Evolutionary conservation across 1,140 invertebrate genomes (phyloP).

Genomic region (Sycophaga agraensis): DNA sequence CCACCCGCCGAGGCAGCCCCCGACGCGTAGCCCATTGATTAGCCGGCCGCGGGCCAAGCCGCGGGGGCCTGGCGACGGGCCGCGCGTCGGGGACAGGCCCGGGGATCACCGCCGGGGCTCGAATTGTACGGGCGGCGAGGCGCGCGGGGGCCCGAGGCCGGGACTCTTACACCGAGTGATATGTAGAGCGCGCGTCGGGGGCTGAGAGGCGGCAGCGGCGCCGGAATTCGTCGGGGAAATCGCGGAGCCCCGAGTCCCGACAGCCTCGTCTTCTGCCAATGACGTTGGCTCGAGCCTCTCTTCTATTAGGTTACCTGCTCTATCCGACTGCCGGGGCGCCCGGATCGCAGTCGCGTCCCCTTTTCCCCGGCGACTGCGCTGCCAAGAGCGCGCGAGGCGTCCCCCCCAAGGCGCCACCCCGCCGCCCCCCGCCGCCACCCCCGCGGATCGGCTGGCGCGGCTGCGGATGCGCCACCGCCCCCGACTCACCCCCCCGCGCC

Average conservation of each 20-base stretch:
- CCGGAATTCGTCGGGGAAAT: slow-evolving; percentile 50
- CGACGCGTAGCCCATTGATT: no score
- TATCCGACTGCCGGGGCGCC: slow-evolving; percentile 41
- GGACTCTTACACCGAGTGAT: no score
- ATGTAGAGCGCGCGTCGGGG: slow-evolving; percentile 12
- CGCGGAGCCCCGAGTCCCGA: slow-evolving; percentile 41
- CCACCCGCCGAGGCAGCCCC: no score
- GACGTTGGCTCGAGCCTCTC: slow-evolving; percentile 49
- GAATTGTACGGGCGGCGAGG: no score
- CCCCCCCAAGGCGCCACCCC: no score
- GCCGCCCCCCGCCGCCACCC: slow-evolving; percentile 41
- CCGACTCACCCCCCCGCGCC: slow-evolving; percentile 2
- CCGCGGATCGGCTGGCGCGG: background rate
- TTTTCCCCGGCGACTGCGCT: slow-evolving; percentile 6
- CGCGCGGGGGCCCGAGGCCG: no score
- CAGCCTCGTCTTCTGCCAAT: slow-evolving; percentile 52
- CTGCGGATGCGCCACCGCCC: slow-evolving; percentile 23
- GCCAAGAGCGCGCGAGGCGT: slow-evolving; percentile 34
- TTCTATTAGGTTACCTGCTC: slow-evolving; percentile 55
- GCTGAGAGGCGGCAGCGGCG: slow-evolving; percentile 24
- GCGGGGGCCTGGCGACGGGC: no score
- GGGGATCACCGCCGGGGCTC: no score
- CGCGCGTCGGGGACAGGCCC: no score
- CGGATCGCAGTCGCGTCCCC: slow-evolving; percentile 34
- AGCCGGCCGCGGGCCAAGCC: no score